phyloP scores from a whole-genome alignment of 2,888 invertebrate species.

The Venustoraphidia nigricollis region DNA sequence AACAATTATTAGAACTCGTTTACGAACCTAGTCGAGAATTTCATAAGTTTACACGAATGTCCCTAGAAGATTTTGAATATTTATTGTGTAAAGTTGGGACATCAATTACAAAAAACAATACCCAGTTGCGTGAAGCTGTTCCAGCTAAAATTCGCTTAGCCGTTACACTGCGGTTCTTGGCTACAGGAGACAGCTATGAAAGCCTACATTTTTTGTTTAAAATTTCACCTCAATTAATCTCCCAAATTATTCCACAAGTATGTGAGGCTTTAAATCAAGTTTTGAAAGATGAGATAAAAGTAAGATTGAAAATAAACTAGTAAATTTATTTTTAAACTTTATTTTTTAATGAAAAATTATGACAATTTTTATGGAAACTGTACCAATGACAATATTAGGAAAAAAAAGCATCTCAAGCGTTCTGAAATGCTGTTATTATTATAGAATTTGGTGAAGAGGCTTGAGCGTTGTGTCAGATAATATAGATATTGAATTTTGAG shows the following conservation, averaged over 20 bases:
- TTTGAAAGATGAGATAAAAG: background rate
- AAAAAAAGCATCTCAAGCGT: too few relatives aligned
- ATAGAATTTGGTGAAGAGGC: too few relatives aligned
- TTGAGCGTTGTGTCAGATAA: too few relatives aligned
- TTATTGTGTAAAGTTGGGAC: conserved; percentile 17
- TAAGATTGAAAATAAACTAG: background rate
- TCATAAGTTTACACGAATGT: conserved; percentile 16
- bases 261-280: conserved; percentile 14
- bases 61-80: conserved; percentile 16
- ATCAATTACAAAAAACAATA: conserved; percentile 18
- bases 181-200: conserved; percentile 9
- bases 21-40: conserved; percentile 17
- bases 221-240: conserved; percentile 15
- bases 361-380: too few relatives aligned
- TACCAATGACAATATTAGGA: too few relatives aligned
- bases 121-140: conserved; percentile 13
- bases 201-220: conserved; percentile 14
- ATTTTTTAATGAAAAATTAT: too few relatives aligned
- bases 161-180: conserved; percentile 18
- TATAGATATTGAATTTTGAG: too few relatives aligned
- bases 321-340: too few relatives aligned
- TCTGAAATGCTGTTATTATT: too few relatives aligned
- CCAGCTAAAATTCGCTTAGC: conserved; percentile 17
- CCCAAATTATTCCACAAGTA: conserved; percentile 17
- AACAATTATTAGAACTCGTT: conserved; percentile 11